Evolutionary conservation across 2,113 vertebrate genomes (phyloP).

Genomic region (Pogonocichla stellata): DNA sequence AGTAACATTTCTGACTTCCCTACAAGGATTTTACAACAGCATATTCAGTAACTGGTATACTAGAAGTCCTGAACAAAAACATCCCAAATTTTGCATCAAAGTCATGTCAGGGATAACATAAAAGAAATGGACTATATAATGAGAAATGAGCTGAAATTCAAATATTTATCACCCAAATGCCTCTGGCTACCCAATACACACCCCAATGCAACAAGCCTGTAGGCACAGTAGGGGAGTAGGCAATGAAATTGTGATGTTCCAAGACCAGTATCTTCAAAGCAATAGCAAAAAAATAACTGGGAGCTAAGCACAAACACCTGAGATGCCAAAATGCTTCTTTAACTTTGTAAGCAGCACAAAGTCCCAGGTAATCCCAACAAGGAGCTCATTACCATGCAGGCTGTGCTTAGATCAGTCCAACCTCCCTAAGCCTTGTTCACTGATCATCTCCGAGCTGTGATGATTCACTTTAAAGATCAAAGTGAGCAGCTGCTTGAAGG

Average conservation of each 20-base stretch:
- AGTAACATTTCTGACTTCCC: not conserved
- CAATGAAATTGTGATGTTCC: not conserved
- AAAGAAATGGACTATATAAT: not conserved
- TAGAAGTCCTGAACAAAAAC: not conserved
- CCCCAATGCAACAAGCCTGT: not conserved
- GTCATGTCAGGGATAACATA: not conserved
- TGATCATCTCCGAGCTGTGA: not conserved
- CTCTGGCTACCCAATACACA: not conserved
- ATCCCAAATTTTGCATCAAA: not conserved
- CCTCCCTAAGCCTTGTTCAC: not conserved
- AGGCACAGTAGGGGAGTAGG: not conserved
- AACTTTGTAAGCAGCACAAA: not conserved
- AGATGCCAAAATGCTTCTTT: not conserved
- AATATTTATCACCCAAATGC: not conserved
- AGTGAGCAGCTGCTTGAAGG: not conserved
- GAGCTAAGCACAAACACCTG: not conserved
- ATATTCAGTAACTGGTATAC: not conserved
- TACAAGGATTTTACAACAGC: not conserved
- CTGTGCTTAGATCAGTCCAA: not conserved
- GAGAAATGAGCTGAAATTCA: not conserved
- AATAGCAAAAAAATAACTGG: not conserved
- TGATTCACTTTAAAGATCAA: slow-evolving; percentile 8
- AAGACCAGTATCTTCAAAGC: not conserved
- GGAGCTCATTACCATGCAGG: not conserved
- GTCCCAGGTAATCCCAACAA: not conserved